Conservation (phyloP, 2,113 vertebrate species). For the Hemiprocne comata region DNA sequence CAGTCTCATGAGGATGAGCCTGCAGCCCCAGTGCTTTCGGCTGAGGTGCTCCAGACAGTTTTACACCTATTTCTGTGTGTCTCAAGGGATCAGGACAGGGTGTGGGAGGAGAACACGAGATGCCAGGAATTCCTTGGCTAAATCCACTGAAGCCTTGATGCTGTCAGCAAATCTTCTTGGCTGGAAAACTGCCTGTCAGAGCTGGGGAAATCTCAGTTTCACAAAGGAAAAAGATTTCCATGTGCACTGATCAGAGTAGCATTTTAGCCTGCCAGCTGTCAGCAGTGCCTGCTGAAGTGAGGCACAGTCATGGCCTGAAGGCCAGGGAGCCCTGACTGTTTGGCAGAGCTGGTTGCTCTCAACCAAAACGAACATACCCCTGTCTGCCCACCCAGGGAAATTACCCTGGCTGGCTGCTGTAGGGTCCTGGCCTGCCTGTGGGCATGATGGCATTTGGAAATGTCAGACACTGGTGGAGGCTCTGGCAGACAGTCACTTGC, state of each 20-base stretch:
- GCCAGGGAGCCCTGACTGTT: background rate
- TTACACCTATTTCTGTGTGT: background rate
- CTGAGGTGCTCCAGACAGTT: rapidly evolving
- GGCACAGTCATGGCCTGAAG: background rate
- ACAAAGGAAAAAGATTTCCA: background rate
- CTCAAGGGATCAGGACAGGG: background rate
- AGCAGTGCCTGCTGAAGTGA: background rate
- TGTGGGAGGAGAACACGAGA: background rate
- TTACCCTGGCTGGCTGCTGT: background rate
- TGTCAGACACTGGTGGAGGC: rapidly evolving
- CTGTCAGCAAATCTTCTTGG: background rate
- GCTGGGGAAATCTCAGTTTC: background rate
- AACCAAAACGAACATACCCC: rapidly evolving
- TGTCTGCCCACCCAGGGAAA: rapidly evolving
- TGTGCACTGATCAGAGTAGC: background rate
- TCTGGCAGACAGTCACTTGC: background rate
- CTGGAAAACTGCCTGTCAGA: background rate
- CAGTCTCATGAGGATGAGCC: background rate
- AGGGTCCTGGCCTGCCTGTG: background rate
- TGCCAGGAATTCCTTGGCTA: background rate
- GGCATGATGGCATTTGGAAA: background rate
- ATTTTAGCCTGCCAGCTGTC: background rate
- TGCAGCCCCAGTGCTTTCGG: background rate
- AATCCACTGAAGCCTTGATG: background rate
- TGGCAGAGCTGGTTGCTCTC: background rate